A percentile compares a stretch with the other conserved stretches of the same genome.
Evolutionary conservation across 1,140 invertebrate genomes (phyloP).

Genomic region (Agraylea sexmaculata): DNA sequence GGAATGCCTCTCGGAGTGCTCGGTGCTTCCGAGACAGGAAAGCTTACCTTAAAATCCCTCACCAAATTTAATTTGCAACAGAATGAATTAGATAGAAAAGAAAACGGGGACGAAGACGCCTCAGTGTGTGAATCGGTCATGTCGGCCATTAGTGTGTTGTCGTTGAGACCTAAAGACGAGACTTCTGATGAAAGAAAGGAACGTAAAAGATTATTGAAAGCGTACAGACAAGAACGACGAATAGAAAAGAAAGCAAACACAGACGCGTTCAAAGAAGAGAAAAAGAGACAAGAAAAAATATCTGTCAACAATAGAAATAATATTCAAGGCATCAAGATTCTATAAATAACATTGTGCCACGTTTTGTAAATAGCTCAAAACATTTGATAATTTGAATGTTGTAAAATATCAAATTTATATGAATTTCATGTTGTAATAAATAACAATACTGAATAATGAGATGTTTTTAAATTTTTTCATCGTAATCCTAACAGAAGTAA

Average conservation of each 20-base stretch:
- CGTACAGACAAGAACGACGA: conserved; percentile 71
- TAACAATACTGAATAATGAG: too few relatives aligned
- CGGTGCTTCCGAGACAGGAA: conserved; percentile 37
- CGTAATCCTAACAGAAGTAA: too few relatives aligned
- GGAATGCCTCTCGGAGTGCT: conserved; percentile 61
- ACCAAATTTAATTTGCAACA: conserved; percentile 50
- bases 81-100: conserved; percentile 19
- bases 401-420: too few relatives aligned
- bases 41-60: conserved; percentile 57
- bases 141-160: conserved; percentile 56
- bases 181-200: conserved; percentile 66
- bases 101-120: conserved; percentile 32
- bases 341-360: too few relatives aligned
- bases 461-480: too few relatives aligned
- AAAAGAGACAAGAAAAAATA: conserved; percentile 69
- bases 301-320: conserved; percentile 61
- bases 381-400: too few relatives aligned
- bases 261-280: conserved; percentile 79
- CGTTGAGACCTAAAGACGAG: conserved; percentile 71
- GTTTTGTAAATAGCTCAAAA: too few relatives aligned
- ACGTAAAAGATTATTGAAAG: conserved; percentile 72
- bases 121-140: conserved; percentile 52
- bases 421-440: too few relatives aligned
- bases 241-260: conserved; percentile 79
- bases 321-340: conserved; percentile 56